Percentiles rank a stretch among this genome's conserved stretches.
phyloP scores from a whole-genome alignment of 2,797 vertebrate species.

The Myripristis jacobus region DNA sequence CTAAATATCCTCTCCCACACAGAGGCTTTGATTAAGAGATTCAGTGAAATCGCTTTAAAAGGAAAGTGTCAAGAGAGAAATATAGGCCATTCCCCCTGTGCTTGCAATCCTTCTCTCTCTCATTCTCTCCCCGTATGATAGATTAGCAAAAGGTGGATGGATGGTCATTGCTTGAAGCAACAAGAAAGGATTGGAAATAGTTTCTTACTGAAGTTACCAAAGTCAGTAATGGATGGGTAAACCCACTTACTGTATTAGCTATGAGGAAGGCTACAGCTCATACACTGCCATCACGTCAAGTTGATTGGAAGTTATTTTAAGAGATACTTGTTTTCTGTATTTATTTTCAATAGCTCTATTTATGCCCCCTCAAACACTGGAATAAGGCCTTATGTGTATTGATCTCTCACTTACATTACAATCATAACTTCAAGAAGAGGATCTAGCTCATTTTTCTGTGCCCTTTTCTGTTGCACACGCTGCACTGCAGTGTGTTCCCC shows the following conservation, averaged over 20 bases:
- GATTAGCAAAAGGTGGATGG: conserved; percentile 57
- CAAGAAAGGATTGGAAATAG: conserved; percentile 38
- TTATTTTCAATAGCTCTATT: conserved; percentile 30
- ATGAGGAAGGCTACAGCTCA: conserved; percentile 13
- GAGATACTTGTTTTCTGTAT: conserved; percentile 31
- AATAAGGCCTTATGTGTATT: conserved; percentile 16
- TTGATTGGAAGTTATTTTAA: conserved; percentile 40
- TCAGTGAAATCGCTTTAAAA: conserved; percentile 65
- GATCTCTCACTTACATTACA: conserved; percentile 5
- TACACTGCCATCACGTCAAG: conserved; percentile 16
- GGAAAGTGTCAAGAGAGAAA: conserved; percentile 64
- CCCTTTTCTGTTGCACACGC: conserved; percentile 9
- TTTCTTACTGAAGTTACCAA: conserved; percentile 54
- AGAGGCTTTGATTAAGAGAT: conserved; percentile 77
- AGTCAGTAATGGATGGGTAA: conserved; percentile 43
- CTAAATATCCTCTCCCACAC: conserved; percentile 57
- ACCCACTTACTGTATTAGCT: conserved; percentile 34
- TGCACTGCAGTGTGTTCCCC: conserved; percentile 6
- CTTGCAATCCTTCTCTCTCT: conserved; percentile 55
- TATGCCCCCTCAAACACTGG: conserved; percentile 10
- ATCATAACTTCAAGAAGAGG: not conserved
- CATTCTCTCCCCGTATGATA: conserved; percentile 56
- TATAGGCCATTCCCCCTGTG: conserved; percentile 53
- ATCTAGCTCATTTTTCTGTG: conserved; percentile 1
- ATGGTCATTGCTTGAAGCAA: conserved; percentile 51